Percentiles rank a stretch among this genome's conserved stretches.
Evolutionary conservation across 2,797 vertebrate genomes (phyloP).

Genomic region (Gobio occitaniae): DNA sequence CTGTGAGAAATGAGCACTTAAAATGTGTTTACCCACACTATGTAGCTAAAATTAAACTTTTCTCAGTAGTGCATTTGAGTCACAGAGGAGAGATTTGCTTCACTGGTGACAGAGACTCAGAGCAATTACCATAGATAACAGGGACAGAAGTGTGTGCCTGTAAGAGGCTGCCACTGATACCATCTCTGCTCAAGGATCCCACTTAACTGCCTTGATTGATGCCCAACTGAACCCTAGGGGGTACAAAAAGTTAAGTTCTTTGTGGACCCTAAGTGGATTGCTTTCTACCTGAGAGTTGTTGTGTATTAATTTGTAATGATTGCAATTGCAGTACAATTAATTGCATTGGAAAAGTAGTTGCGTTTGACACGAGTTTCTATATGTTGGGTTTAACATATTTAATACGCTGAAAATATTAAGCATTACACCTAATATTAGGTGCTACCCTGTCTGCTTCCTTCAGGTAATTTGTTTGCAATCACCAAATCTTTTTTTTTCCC

Average conservation of each 20-base stretch:
- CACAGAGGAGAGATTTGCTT: constrained; percentile 67
- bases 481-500: constrained; percentile 39
- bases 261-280: constrained; percentile 46
- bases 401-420: background rate
- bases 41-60: constrained; percentile 46
- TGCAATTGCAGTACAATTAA: background rate
- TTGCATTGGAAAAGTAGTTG: background rate
- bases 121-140: constrained; percentile 76
- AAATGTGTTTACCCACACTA: constrained; percentile 4
- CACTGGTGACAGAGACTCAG: constrained; percentile 69
- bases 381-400: background rate
- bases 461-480: constrained; percentile 30
- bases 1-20: constrained; percentile 11
- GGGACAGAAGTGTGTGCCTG: constrained; percentile 80
- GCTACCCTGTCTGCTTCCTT: constrained; percentile 33
- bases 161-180: constrained; percentile 76
- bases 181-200: constrained; percentile 82
- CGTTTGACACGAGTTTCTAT: background rate
- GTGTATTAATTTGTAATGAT: constrained; percentile 64
- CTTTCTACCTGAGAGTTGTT: constrained; percentile 51
- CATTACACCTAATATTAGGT: constrained; percentile 8
- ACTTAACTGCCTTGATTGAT: constrained; percentile 81
- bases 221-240: constrained; percentile 72
- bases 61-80: constrained; percentile 55
- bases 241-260: constrained; percentile 45